A percentile compares a stretch with the other conserved stretches of the same genome.
phyloP scores from a whole-genome alignment of 2,888 invertebrate genomes.

The Oscheius sp. region DNA sequence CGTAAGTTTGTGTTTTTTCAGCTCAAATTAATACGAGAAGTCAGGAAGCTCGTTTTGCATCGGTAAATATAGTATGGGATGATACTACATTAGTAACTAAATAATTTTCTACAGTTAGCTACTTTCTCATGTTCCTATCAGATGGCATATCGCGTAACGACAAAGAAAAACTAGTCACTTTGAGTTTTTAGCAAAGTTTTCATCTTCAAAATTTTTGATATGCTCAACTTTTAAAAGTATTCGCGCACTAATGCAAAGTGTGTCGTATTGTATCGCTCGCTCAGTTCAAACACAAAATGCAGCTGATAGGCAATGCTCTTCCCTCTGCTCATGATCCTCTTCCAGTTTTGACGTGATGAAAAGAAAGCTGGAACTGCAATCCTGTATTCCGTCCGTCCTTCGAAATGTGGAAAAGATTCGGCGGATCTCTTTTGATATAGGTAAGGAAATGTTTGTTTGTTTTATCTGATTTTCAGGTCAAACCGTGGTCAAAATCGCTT shows the following conservation, averaged over 20 bases:
- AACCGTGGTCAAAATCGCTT: constrained; percentile 33
- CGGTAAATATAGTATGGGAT: too few relatives aligned
- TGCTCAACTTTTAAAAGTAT: background rate
- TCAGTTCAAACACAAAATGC: constrained; percentile 2
- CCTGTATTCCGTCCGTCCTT: constrained; percentile 14
- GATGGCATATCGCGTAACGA: too few relatives aligned
- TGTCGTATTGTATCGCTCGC: background rate
- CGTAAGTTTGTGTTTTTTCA: too few relatives aligned
- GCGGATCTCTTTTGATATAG: constrained; percentile 30
- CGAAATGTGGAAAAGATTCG: constrained; percentile 25
- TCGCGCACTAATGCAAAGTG: background rate
- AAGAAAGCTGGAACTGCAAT: constrained; percentile 11
- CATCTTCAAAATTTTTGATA: too few relatives aligned
- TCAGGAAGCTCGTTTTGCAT: too few relatives aligned
- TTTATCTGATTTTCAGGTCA: constrained; percentile 22
- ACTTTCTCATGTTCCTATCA: too few relatives aligned
- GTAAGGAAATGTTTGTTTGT: constrained; percentile 11
- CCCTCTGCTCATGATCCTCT: background rate
- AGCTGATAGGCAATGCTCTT: background rate
- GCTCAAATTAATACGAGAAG: too few relatives aligned
- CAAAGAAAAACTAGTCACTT: too few relatives aligned
- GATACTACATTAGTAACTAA: too few relatives aligned
- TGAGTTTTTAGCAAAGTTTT: too few relatives aligned
- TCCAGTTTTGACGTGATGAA: constrained; percentile 30
- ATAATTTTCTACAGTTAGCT: too few relatives aligned